These are phyloP conservation scores for Scolanthus callimorphus DNA, from an alignment of 92 coral and sea anemone genomes.

Conservation along the genomic window DNA sequence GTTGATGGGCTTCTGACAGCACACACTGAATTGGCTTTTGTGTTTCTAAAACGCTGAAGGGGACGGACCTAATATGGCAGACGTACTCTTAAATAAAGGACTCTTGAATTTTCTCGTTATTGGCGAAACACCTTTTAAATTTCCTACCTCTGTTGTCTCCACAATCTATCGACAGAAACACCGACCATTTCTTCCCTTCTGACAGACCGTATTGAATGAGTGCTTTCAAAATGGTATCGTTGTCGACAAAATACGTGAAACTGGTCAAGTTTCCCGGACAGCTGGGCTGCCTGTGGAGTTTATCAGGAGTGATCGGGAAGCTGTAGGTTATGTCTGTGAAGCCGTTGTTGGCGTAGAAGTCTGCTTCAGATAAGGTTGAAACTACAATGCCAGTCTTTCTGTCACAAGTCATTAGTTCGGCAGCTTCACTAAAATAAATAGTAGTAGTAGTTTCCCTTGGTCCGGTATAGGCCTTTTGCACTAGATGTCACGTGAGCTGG, in stretches of 20 bases:
- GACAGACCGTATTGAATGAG: slow-evolving; percentile 33
- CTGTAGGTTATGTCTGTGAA: slow-evolving; percentile 90
- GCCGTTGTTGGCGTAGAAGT: slow-evolving; percentile 74
- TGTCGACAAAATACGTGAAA: slow-evolving; percentile 83
- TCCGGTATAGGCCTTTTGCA: too few species aligned
- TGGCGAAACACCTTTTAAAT: too few species aligned
- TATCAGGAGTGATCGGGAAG: slow-evolving; percentile 77
- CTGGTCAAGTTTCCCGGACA: slow-evolving; percentile 46
- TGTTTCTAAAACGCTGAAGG: too few species aligned
- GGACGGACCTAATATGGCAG: too few species aligned
- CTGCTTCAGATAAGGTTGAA: slow-evolving; percentile 90
- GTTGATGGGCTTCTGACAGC: too few species aligned
- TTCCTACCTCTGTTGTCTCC: slow-evolving; percentile 80
- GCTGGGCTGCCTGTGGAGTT: slow-evolving; percentile 71
- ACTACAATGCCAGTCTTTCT: slow-evolving; percentile 69
- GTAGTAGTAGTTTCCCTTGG: too few species aligned
- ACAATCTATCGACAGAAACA: slow-evolving; percentile 77
- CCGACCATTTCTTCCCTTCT: slow-evolving; percentile 74
- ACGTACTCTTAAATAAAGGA: too few species aligned
- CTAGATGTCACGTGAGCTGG: too few species aligned
- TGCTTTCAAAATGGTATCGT: slow-evolving; percentile 57
- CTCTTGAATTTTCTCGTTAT: too few species aligned
- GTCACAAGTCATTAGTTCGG: slow-evolving; percentile 76
- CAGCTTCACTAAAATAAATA: slow-evolving; percentile 93
- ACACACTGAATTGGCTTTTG: too few species aligned